Conservation (phyloP, 2,797 vertebrate species). For the Threskiornis aethiopicus region DNA sequence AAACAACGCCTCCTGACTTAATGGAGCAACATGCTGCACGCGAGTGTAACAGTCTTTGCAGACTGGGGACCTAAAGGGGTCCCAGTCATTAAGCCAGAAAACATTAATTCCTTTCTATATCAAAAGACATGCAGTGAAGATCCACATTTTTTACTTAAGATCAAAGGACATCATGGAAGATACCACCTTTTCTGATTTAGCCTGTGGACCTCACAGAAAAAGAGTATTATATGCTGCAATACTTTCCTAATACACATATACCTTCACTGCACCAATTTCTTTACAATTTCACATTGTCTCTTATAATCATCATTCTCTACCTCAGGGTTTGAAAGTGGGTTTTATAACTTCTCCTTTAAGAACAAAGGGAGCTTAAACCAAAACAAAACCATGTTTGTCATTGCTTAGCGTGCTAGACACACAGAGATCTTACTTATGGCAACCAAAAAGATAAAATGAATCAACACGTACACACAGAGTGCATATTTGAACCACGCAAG, state of each 20-base stretch:
- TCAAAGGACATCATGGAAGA: neutral
- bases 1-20: neutral
- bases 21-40: neutral
- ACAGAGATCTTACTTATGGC: neutral
- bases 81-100: neutral
- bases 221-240: neutral
- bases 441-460: neutral
- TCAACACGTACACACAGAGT: neutral
- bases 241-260: neutral
- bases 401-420: neutral
- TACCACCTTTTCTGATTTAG: neutral
- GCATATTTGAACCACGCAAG: neutral
- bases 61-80: accelerated
- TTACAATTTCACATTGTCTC: neutral
- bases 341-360: neutral
- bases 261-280: accelerated
- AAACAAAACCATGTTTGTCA: neutral
- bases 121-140: neutral
- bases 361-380: neutral
- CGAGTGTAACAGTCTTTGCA: accelerated
- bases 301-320: neutral
- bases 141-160: neutral
- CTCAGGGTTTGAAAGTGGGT: neutral
- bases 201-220: neutral
- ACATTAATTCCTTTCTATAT: neutral